These are phyloP conservation scores for Halictus ligatus DNA, from an alignment of 2,888 invertebrate genomes.

Conservation along the genomic window DNA sequence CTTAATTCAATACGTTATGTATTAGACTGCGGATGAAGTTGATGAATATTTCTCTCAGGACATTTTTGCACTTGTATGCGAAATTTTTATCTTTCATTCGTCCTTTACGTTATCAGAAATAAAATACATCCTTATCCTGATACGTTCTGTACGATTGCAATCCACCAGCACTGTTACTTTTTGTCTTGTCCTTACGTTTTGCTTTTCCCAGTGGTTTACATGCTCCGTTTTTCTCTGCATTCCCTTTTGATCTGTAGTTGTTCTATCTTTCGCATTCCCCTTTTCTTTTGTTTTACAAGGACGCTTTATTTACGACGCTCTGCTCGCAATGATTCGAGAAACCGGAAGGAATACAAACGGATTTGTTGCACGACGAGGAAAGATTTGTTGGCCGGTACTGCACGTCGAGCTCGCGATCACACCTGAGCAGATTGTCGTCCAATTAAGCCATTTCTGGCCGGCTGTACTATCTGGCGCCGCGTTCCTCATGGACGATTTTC, in stretches of 20 bases:
- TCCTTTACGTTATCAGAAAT: not conserved
- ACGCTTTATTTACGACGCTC: slow-evolving; percentile 21
- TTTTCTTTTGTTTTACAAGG: not conserved
- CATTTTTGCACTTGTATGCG: not conserved
- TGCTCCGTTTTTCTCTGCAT: not conserved
- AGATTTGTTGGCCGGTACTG: slow-evolving; percentile 25
- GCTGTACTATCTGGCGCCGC: slow-evolving; percentile 6
- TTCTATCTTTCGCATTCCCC: not conserved
- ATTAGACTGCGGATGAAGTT: not conserved
- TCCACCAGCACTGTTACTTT: not conserved
- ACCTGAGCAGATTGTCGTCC: slow-evolving; percentile 28
- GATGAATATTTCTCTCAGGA: not conserved
- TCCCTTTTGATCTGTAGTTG: not conserved
- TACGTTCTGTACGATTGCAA: not conserved
- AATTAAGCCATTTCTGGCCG: slow-evolving; percentile 36
- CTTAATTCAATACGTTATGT: not conserved
- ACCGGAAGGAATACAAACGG: slow-evolving; percentile 1
- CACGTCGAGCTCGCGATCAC: slow-evolving; percentile 15
- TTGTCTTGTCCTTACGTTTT: not conserved
- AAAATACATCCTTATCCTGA: not conserved
- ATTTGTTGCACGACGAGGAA: not conserved
- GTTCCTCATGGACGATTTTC: not conserved
- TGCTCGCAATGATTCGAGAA: slow-evolving; percentile 20
- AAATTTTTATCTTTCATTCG: not conserved
- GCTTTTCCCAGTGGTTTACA: not conserved